Evolutionary conservation across 2,888 invertebrate genomes (phyloP).

Genomic region (Hylaea fasciaria): DNA sequence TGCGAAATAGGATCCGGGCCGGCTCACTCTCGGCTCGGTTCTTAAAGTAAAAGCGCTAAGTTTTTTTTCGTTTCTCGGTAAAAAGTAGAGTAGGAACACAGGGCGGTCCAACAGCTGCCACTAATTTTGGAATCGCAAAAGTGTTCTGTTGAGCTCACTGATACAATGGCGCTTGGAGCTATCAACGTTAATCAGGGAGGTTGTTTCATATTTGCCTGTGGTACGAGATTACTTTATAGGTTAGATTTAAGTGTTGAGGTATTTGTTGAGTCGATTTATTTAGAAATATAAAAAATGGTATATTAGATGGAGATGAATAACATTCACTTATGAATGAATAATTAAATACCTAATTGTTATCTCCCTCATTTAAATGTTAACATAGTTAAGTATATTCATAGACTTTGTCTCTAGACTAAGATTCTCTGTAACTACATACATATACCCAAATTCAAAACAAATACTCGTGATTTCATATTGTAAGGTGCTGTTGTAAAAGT

Average conservation of each 20-base stretch:
- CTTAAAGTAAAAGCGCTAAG: constrained; percentile 59
- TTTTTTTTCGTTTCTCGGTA: constrained; percentile 63
- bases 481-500: too few species aligned
- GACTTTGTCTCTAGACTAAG: too few species aligned
- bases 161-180: constrained; percentile 50
- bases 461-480: too few species aligned
- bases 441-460: too few species aligned
- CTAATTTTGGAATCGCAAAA: constrained; percentile 69
- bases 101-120: constrained; percentile 69
- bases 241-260: not conserved
- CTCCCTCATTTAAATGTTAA: too few species aligned
- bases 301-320: too few species aligned
- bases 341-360: too few species aligned
- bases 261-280: too few species aligned
- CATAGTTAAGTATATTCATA: too few species aligned
- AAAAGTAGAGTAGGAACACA: constrained; percentile 64
- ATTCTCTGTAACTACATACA: too few species aligned
- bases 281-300: too few species aligned
- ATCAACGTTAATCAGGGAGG: constrained; percentile 49
- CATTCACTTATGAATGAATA: too few species aligned
- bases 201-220: constrained; percentile 20
- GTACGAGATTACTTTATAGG: not conserved
- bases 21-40: constrained; percentile 55
- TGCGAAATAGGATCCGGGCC: constrained; percentile 75
- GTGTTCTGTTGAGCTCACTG: constrained; percentile 50